Evolutionary conservation across 2,113 vertebrate species (phyloP), one percentile per base, ranked within the genome.

Genomic region (Gnathonemus echidnorhynchus): DNA sequence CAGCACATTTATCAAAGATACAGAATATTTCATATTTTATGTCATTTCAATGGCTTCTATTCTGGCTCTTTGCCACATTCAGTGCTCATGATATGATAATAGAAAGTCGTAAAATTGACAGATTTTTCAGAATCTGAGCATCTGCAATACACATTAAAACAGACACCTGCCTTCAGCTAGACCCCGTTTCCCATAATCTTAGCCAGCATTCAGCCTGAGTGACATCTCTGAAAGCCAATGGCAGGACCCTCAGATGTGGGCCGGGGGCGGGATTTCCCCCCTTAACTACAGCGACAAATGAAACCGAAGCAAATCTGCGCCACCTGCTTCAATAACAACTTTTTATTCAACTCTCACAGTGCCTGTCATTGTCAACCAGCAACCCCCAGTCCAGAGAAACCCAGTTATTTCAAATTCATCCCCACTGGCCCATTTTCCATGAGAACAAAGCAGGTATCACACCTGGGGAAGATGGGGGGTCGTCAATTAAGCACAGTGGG

Each of bases 341-440:
- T 58, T 66, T 88, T 24, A 62, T 66, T 35, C 53, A 62, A 42
- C 46, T 21, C 3, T 48, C 83, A n/a, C 45, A 19, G 74, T 13
- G 19, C 45, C 42, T 0, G 39, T 19, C 39, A 85, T 85, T 21
- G 39, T 48, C 21, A 46, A 8, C 52, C 27, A 15, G 62, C 58
- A n/a, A 46, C 58, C 24, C 53, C 50, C 70, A 53, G 13, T 62
- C 88, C 49, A 77, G 46, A 35, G 45, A 91, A 48, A 89, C 52
- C 9, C 86, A 87, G 31, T 49, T 42, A 62, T 46, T 80, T 49
- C 15, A 11, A 31, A 39, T 42, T 90, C 46, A 42, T 24, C 88
- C 66, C n/a, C 13, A 84, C 70, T 90, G 87, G 90, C 92, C 90
- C 77, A 90, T 88, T 91, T 90, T 48, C 31, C 2, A 70, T 90